A percentile compares a stretch with the other conserved stretches of the same genome.
These are phyloP conservation scores for Scrobipalpa costella DNA, from an alignment of 2,888 invertebrate genomes.

Conservation along the genomic window DNA sequence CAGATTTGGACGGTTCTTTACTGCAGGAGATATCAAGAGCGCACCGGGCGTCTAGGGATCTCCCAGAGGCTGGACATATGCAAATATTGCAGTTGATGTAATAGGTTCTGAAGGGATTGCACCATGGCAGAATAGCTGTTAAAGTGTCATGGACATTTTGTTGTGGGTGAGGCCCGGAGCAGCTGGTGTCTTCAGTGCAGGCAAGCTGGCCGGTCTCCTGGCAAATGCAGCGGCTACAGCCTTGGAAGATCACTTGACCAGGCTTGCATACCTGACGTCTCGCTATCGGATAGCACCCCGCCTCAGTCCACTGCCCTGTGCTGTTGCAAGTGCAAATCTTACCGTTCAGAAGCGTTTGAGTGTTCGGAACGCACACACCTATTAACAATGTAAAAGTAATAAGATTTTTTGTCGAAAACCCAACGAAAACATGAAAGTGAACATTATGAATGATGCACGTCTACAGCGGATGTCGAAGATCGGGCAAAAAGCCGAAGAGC, in stretches of 20 bases:
- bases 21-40: conserved; percentile 59
- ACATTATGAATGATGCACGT: too few relatives aligned
- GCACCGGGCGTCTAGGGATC: conserved; percentile 61
- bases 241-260: conserved; percentile 61
- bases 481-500: background rate
- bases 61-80: conserved; percentile 64
- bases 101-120: conserved; percentile 63
- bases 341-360: conserved; percentile 58
- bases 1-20: conserved; percentile 33
- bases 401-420: background rate
- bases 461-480: too few relatives aligned
- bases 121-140: conserved; percentile 40
- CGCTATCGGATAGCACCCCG: conserved; percentile 48
- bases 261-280: conserved; percentile 54
- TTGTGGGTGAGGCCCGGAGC: background rate
- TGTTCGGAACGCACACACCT: conserved; percentile 67
- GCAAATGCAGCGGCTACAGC: conserved; percentile 66
- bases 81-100: conserved; percentile 68
- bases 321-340: conserved; percentile 59
- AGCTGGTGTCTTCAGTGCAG: conserved; percentile 55
- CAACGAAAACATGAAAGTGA: too few relatives aligned
- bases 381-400: conserved; percentile 18
- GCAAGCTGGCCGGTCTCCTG: conserved; percentile 56
- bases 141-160: conserved; percentile 21
- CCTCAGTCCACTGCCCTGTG: conserved; percentile 56